Evolutionary conservation across 1,140 invertebrate genomes (phyloP), one percentile per base, ranked within the genome.

Genomic region (Drosophila triauraria): DNA sequence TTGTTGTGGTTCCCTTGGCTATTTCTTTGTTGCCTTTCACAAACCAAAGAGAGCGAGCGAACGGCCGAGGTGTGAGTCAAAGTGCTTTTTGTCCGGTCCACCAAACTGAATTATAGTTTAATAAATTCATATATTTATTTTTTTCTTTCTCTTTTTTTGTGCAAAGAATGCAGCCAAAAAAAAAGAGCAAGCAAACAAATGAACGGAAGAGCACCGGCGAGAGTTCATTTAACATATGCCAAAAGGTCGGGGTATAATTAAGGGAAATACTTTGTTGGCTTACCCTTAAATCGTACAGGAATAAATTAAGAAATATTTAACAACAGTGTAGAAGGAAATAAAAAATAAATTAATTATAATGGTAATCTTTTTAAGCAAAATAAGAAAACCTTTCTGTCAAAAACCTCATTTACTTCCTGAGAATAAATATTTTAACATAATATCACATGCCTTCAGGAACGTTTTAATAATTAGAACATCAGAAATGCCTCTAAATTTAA

Each of bases 21-120:
- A 72, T 78, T 78, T 78, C 65, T 69, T 78, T 69, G 75, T 78
- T 69, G 56, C 65, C 50, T 60, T 51, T 62, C 67, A 46, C 70
- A 40, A 38, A 40, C 32, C 53, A 40, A 25, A 23, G 53, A 56
- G 50, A 43, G 58, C 40, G 30, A 47, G 30, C 35, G 15, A 10
- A 1, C 51, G 23, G 3, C 23, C 25, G 65, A 67, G 78, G 82
- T 86, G 75, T 79, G 70, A 78, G 62, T 54, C 83, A 82, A 87
- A 87, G 84, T 80, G 80, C 84, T 87, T 82, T 87, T 46, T 59
- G 42, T 59, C 43, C 57, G 48, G 51, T 69, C 64, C 35, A 48
- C 74, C 67, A 68, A 44, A 44, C 70, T 87, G 80, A 87, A 87
- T 87, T 87, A 87, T 87, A 87, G 84, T 87, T 87, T 87, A 87